These are phyloP conservation scores for Tychaedon coryphoeus DNA, from an alignment of 2,113 vertebrate species.

Conservation along the genomic window DNA sequence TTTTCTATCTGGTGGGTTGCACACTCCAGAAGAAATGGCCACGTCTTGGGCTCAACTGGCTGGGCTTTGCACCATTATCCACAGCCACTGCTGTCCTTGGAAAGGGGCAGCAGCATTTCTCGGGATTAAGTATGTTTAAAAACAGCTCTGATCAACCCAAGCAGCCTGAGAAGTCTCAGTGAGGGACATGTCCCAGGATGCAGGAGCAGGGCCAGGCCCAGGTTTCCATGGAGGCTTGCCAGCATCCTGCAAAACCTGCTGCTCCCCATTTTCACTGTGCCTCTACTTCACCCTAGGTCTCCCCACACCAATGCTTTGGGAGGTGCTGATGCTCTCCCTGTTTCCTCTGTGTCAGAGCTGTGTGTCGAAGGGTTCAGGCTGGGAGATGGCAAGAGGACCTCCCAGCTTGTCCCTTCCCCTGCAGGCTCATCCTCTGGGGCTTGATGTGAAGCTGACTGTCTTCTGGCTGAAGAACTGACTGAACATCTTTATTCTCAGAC, in stretches of 20 bases:
- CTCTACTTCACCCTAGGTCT: background rate
- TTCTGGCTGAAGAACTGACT: too few relatives aligned
- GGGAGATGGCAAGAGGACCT: background rate
- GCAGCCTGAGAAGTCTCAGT: background rate
- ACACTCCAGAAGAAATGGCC: background rate
- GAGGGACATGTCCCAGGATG: background rate
- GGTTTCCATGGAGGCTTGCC: background rate
- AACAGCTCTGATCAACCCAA: background rate
- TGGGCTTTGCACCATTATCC: background rate
- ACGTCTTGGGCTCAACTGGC: accelerated
- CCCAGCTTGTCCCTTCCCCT: accelerated
- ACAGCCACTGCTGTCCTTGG: accelerated
- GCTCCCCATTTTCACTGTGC: background rate
- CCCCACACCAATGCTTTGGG: accelerated
- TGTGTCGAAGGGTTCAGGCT: background rate
- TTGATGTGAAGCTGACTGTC: background rate
- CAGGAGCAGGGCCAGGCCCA: background rate
- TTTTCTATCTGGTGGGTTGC: background rate
- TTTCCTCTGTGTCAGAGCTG: background rate
- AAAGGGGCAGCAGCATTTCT: background rate
- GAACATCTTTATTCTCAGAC: background rate
- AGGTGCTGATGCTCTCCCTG: background rate
- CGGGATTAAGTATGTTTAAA: background rate
- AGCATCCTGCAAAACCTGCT: background rate
- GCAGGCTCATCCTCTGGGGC: background rate